These are phyloP conservation scores for Drosophila bocki DNA, from an alignment of 1,140 invertebrate genomes.

Conservation along the genomic window DNA sequence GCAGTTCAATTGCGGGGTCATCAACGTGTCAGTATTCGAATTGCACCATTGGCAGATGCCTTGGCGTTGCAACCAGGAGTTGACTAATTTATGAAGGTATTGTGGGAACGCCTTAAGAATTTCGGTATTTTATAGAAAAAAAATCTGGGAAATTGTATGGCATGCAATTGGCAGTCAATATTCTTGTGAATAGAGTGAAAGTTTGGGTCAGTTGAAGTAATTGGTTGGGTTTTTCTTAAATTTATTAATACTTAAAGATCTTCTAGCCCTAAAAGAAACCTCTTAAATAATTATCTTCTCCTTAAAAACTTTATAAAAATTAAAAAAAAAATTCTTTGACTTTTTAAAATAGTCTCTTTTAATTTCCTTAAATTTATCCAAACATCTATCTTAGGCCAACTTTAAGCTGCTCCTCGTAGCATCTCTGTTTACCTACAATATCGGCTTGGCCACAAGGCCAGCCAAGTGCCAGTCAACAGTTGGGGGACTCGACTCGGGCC, in stretches of 20 bases:
- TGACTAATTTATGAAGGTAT: conserved; percentile 52
- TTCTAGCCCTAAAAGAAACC: background rate
- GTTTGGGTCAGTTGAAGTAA: background rate
- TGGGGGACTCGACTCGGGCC: conserved; percentile 21
- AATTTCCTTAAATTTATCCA: background rate
- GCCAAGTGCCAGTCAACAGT: conserved; percentile 66
- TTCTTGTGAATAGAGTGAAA: conserved; percentile 4
- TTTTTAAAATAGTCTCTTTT: background rate
- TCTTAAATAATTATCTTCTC: no score
- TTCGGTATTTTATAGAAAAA: background rate
- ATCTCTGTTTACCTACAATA: conserved; percentile 43
- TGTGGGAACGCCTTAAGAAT: conserved; percentile 49
- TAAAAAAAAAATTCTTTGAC: no score
- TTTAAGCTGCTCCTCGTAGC: conserved; percentile 15
- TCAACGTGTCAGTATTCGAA: conserved; percentile 67
- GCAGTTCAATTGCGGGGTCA: conserved; percentile 77
- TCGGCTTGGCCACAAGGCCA: conserved; percentile 43
- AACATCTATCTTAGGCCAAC: conserved; percentile 1
- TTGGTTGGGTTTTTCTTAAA: background rate
- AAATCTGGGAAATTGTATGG: conserved; percentile 3
- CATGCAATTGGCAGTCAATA: conserved; percentile 23
- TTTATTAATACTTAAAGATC: background rate
- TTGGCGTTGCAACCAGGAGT: conserved; percentile 6
- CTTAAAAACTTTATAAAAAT: background rate
- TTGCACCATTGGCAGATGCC: conserved; percentile 51